These are phyloP conservation scores for Hydrophis major DNA, from an alignment of 2,797 vertebrate genomes.

Conservation along the genomic window DNA sequence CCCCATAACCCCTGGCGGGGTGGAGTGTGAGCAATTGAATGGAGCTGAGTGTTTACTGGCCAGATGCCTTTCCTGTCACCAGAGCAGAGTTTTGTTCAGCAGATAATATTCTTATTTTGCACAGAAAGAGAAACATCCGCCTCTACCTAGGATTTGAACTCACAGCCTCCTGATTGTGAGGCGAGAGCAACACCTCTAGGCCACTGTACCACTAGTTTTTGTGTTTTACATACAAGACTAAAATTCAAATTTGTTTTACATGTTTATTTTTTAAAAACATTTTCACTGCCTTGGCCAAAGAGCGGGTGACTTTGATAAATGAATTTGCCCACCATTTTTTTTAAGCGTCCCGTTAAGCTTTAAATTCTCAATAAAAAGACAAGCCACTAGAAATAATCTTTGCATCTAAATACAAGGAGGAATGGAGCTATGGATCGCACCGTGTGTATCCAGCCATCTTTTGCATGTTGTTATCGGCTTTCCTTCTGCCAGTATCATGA, in stretches of 20 bases:
- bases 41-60: too few species aligned
- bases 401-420: not conserved
- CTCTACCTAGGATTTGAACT: too few species aligned
- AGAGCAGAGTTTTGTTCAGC: too few species aligned
- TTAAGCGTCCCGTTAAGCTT: not conserved
- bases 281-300: not conserved
- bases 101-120: too few species aligned
- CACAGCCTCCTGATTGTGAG: too few species aligned
- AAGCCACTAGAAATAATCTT: not conserved
- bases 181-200: too few species aligned
- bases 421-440: not conserved
- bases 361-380: not conserved
- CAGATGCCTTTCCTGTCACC: too few species aligned
- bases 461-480: not conserved
- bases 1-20: too few species aligned
- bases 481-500: not conserved
- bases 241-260: not conserved
- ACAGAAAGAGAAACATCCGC: too few species aligned
- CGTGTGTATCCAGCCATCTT: not conserved
- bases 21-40: too few species aligned
- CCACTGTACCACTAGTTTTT: too few species aligned
- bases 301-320: not conserved
- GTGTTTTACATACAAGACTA: not conserved
- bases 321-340: not conserved
- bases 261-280: not conserved